phyloP scores from a whole-genome alignment of 2,113 vertebrate genomes.

The Gopherus evgoodei region DNA sequence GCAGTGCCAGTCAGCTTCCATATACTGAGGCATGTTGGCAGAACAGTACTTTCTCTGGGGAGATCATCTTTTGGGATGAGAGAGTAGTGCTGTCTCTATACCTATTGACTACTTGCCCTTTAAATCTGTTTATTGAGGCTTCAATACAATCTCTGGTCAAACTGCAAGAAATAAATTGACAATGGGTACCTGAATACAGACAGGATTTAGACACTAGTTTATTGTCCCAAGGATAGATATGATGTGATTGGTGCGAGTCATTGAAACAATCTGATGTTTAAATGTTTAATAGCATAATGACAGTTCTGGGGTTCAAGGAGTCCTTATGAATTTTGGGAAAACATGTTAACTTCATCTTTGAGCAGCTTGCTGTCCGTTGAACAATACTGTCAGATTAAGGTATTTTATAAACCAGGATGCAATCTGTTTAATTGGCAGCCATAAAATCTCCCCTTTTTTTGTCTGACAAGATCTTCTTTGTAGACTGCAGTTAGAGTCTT shows the following conservation, averaged over 20 bases:
- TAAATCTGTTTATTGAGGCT: not conserved
- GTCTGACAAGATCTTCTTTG: slow-evolving; percentile 45
- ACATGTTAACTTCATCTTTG: not conserved
- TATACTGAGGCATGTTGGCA: not conserved
- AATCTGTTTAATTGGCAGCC: slow-evolving; percentile 43
- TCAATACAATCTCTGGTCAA: not conserved
- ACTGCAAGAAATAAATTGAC: not conserved
- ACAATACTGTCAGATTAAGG: slow-evolving; percentile 39
- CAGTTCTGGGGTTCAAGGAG: not conserved
- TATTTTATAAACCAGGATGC: slow-evolving; percentile 9
- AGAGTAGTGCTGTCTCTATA: not conserved
- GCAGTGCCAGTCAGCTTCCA: not conserved
- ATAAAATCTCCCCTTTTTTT: slow-evolving; percentile 25
- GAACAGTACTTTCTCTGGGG: not conserved
- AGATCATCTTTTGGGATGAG: not conserved
- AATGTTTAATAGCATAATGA: not conserved
- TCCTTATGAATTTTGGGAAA: slow-evolving; percentile 3
- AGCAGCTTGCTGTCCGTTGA: not conserved
- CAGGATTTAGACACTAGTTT: not conserved
- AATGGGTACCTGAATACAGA: not conserved
- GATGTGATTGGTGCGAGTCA: not conserved
- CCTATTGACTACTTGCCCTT: not conserved
- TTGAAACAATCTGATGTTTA: not conserved
- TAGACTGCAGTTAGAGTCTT: slow-evolving; percentile 47
- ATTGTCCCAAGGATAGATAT: not conserved